Evolutionary conservation across 1,140 invertebrate species (phyloP).

Genomic region (Cepaea nemoralis): DNA sequence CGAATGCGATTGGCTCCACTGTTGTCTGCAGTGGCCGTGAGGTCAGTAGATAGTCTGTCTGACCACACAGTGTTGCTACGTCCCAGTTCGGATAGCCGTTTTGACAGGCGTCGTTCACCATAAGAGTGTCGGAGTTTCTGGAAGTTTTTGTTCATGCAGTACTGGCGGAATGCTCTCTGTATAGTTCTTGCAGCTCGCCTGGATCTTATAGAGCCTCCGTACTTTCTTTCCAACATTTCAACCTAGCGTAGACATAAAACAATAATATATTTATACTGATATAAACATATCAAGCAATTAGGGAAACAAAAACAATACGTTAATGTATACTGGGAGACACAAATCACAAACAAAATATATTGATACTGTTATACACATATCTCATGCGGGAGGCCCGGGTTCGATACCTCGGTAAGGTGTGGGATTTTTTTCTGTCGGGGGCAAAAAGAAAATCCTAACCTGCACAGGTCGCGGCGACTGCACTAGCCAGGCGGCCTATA

Average conservation of each 20-base stretch:
- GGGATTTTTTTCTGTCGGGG: no score
- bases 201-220: conserved; percentile 88
- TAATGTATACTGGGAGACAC: no score
- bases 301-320: no score
- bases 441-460: no score
- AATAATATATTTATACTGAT: not conserved
- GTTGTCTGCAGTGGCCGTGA: conserved; percentile 37
- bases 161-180: conserved; percentile 92
- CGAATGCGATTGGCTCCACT: conserved; percentile 37
- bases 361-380: no score
- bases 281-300: no score
- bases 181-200: conserved; percentile 93
- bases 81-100: conserved; percentile 76
- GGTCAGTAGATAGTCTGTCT: conserved; percentile 57
- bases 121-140: conserved; percentile 78
- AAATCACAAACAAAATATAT: no score
- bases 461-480: no score
- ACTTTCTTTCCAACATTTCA: conserved; percentile 93
- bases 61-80: conserved; percentile 69
- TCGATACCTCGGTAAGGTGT: no score
- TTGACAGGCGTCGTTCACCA: conserved; percentile 83
- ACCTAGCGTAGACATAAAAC: conserved; percentile 71
- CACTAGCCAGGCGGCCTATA: no score
- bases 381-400: no score
- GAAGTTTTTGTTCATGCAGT: conserved; percentile 94